Evolutionary conservation across 1,140 invertebrate species (phyloP).

Genomic region (Linepithema humile): DNA sequence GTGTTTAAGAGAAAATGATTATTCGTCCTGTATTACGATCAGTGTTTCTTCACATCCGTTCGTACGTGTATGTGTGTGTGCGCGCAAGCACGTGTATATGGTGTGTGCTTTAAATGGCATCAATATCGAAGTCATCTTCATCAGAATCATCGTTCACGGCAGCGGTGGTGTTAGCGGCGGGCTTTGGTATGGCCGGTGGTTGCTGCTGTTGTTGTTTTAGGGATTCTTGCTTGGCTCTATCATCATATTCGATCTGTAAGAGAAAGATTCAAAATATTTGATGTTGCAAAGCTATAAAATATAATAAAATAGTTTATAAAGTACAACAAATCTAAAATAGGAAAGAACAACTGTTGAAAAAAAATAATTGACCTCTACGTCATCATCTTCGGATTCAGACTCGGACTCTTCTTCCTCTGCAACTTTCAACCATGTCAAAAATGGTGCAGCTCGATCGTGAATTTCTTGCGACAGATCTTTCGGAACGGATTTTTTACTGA

Average conservation of each 20-base stretch:
- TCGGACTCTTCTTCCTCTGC: slow-evolving; percentile 96
- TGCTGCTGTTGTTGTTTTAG: slow-evolving; percentile 87
- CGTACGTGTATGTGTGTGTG: slow-evolving; percentile 16
- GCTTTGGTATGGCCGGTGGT: slow-evolving; percentile 81
- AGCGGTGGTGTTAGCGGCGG: slow-evolving; percentile 74
- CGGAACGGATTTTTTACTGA: slow-evolving; percentile 96
- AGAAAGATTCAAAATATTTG: slow-evolving; percentile 23
- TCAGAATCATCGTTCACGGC: slow-evolving; percentile 87
- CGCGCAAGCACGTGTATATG: slow-evolving; percentile 6
- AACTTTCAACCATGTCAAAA: slow-evolving; percentile 98
- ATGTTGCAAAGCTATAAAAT: not conserved
- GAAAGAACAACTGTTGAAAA: not conserved
- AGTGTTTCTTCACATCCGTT: slow-evolving; percentile 33
- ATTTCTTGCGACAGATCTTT: slow-evolving; percentile 97
- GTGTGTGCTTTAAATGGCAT: slow-evolving; percentile 91
- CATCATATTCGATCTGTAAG: slow-evolving; percentile 93
- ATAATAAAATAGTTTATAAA: not conserved
- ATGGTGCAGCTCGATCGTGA: slow-evolving; percentile 95
- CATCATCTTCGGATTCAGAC: slow-evolving; percentile 89
- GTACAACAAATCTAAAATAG: not conserved
- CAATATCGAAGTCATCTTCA: slow-evolving; percentile 94
- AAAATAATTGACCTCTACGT: slow-evolving; percentile 84
- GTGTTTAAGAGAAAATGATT: slow-evolving; percentile 52
- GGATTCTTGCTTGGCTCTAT: slow-evolving; percentile 90
- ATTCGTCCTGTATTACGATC: slow-evolving; percentile 55